Conservation (phyloP, 2,797 vertebrate genomes). For the Geotria australis region DNA sequence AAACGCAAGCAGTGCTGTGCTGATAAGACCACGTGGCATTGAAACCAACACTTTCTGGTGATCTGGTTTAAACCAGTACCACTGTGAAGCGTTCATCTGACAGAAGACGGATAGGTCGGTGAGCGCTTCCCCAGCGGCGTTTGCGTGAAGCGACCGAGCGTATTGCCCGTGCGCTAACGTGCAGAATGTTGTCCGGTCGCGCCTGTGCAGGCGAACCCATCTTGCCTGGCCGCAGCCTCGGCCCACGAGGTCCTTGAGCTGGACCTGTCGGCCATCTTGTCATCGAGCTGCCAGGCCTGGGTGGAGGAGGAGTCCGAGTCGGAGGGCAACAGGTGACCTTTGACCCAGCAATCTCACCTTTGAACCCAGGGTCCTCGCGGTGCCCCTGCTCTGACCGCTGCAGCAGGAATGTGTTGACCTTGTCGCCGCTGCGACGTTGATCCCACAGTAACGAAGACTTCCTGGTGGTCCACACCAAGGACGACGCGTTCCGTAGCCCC, state of each 20-base stretch:
- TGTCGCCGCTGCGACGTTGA: no score
- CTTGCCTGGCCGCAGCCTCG: slow-evolving; percentile 86
- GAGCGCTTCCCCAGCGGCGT: background rate
- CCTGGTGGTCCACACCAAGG: slow-evolving; percentile 53
- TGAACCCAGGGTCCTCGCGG: no score
- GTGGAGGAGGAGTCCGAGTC: slow-evolving; percentile 58
- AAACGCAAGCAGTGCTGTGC: no score
- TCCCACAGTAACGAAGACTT: slow-evolving; percentile 44
- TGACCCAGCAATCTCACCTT: no score
- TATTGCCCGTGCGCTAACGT: no score
- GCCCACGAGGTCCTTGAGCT: slow-evolving; percentile 92
- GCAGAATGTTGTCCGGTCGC: background rate
- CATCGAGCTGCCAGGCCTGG: slow-evolving; percentile 82
- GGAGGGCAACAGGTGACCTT: slow-evolving; percentile 50
- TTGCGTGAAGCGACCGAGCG: background rate
- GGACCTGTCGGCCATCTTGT: slow-evolving; percentile 80
- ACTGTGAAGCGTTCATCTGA: no score
- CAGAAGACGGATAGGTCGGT: no score
- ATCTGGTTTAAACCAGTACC: no score
- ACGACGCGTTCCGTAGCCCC: slow-evolving; percentile 13
- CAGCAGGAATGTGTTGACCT: no score
- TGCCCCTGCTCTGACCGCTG: no score
- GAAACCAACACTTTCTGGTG: no score
- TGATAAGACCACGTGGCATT: no score
- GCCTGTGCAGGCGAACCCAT: slow-evolving; percentile 52